These are phyloP conservation scores for Drosophila kikkawai DNA, from an alignment of 1,140 invertebrate species.

Conservation along the genomic window DNA sequence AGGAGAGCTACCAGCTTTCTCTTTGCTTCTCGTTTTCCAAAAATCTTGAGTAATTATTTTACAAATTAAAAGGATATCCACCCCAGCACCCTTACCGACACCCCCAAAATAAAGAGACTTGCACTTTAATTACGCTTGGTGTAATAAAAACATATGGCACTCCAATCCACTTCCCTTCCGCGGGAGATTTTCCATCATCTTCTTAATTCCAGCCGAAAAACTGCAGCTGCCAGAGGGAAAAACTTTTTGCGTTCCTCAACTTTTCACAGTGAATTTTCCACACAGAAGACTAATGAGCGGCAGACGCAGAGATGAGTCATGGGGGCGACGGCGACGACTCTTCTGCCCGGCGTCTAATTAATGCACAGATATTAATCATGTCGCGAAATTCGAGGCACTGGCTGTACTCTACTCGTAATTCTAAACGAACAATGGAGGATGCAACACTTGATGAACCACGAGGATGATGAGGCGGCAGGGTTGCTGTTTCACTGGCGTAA, in stretches of 20 bases:
- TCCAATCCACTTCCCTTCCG: neutral
- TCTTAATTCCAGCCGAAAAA: slow-evolving; percentile 10
- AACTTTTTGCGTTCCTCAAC: slow-evolving; percentile 47
- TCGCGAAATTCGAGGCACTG: slow-evolving; percentile 42
- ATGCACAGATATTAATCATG: slow-evolving; percentile 72
- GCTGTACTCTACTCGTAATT: slow-evolving; percentile 46
- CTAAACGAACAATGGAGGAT: slow-evolving; percentile 51
- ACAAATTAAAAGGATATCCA: slow-evolving; percentile 27
- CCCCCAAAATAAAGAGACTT: slow-evolving; percentile 7
- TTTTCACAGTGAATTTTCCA: slow-evolving; percentile 29
- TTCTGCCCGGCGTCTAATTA: slow-evolving; percentile 58
- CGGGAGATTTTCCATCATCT: slow-evolving; percentile 2
- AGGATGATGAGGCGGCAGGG: slow-evolving; percentile 13
- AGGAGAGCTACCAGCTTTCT: neutral
- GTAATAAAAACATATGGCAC: slow-evolving; percentile 33
- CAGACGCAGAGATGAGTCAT: slow-evolving; percentile 5
- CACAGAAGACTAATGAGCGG: slow-evolving; percentile 57
- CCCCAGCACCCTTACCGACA: neutral
- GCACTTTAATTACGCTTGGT: slow-evolving; percentile 22
- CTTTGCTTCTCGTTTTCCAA: neutral
- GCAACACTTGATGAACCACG: slow-evolving; percentile 19
- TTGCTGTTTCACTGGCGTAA: slow-evolving; percentile 30
- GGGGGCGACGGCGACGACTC: slow-evolving; percentile 1
- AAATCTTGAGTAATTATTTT: slow-evolving; percentile 28
- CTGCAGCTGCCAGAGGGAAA: slow-evolving; percentile 38